phyloP scores from a whole-genome alignment of 2,888 invertebrate genomes.

The Campopleginae sp. region DNA sequence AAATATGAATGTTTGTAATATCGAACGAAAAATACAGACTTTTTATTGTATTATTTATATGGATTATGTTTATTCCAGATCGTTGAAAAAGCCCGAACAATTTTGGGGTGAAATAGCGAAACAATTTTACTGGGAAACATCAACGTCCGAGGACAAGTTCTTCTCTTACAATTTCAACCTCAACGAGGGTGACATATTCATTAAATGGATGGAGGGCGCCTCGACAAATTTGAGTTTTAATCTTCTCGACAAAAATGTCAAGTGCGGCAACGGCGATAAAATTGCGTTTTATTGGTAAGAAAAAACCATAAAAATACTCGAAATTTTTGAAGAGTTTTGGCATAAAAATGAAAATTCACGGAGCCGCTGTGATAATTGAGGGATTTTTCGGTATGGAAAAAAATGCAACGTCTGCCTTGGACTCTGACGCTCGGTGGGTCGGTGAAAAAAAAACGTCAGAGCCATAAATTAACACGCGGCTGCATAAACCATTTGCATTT shows the following conservation, averaged over 20 bases:
- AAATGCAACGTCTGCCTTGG: constrained; percentile 39
- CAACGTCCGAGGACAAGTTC: constrained; percentile 90
- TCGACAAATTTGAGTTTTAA: constrained; percentile 98
- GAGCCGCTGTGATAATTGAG: not conserved
- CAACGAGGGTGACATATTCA: constrained; percentile 94
- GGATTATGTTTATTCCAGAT: constrained; percentile 81
- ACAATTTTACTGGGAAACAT: constrained; percentile 96
- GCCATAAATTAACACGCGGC: constrained; percentile 36
- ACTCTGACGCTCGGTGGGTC: constrained; percentile 49
- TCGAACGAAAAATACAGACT: not conserved
- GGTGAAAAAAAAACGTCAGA: constrained; percentile 25
- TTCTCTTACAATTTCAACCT: constrained; percentile 96
- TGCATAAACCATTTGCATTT: constrained; percentile 32
- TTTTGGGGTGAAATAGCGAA: constrained; percentile 98
- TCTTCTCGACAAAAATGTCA: constrained; percentile 95
- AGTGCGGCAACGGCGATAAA: constrained; percentile 94
- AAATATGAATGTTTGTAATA: too few relatives aligned
- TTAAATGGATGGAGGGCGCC: constrained; percentile 98
- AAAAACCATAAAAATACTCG: not conserved
- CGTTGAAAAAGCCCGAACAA: constrained; percentile 93
- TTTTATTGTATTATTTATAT: not conserved
- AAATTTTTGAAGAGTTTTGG: not conserved
- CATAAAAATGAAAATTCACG: constrained; percentile 1
- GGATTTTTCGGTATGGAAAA: not conserved
- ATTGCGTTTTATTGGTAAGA: constrained; percentile 98